Evolutionary conservation across 2,888 invertebrate species (phyloP).

Genomic region (Atrina japonica): DNA sequence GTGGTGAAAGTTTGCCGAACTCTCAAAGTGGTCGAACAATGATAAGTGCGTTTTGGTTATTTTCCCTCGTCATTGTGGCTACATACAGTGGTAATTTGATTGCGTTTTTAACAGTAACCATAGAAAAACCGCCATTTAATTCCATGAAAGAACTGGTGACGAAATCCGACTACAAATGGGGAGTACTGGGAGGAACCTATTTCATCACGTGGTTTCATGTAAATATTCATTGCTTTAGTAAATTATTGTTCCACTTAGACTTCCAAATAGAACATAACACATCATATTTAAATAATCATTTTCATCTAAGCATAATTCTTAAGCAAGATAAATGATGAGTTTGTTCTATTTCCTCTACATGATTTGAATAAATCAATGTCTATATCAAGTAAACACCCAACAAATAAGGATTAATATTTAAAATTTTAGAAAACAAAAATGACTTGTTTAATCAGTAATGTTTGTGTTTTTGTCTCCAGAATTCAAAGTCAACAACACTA

Average conservation of each 20-base stretch:
- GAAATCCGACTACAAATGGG: conserved; percentile 66
- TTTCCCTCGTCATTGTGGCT: conserved; percentile 70
- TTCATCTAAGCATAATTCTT: no score
- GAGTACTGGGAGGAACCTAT: conserved; percentile 59
- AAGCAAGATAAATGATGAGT: no score
- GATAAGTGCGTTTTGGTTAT: conserved; percentile 68
- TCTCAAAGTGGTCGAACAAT: conserved; percentile 66
- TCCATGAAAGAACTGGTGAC: conserved; percentile 55
- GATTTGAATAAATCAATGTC: no score
- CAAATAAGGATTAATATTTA: no score
- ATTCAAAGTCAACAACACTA: conserved; percentile 48
- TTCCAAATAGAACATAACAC: not conserved
- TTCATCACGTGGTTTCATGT: conserved; percentile 63
- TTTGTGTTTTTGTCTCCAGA: conserved; percentile 45
- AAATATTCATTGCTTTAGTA: not conserved
- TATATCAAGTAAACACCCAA: no score
- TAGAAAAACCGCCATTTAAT: conserved; percentile 67
- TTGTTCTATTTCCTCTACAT: no score
- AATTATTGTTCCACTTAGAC: not conserved
- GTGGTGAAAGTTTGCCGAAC: conserved; percentile 62
- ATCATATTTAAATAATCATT: no score
- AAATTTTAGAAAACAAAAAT: no score
- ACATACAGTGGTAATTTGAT: conserved; percentile 77
- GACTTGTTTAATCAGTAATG: no score
- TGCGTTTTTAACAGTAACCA: conserved; percentile 73